Evolutionary conservation across 2,113 vertebrate genomes (phyloP).

Genomic region (Erythrolamprus reginae): DNA sequence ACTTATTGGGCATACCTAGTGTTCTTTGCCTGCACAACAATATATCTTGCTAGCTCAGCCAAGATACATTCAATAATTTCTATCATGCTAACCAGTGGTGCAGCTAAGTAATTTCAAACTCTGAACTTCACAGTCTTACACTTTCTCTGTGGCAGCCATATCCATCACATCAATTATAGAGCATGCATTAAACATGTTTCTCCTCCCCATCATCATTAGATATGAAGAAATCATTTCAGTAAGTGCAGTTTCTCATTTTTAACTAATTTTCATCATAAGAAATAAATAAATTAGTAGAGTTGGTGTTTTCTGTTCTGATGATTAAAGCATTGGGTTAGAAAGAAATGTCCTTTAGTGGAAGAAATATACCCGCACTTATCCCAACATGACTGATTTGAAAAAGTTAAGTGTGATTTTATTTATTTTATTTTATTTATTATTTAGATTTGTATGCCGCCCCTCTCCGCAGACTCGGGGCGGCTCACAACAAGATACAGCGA

Average conservation of each 20-base stretch:
- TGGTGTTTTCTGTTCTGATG: not conserved
- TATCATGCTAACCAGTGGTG: not conserved
- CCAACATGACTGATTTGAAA: not conserved
- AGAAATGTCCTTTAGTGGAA: not conserved
- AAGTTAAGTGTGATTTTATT: not conserved
- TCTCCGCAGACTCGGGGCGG: too few relatives aligned
- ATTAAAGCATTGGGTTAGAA: not conserved
- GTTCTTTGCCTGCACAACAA: not conserved
- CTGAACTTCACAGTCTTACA: not conserved
- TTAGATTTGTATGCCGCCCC: too few relatives aligned
- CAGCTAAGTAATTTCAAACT: not conserved
- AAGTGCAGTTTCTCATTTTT: not conserved
- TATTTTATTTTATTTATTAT: too few relatives aligned
- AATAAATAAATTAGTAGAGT: not conserved
- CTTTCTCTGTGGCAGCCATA: not conserved
- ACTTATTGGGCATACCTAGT: not conserved
- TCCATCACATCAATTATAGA: not conserved
- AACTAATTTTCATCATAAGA: not conserved
- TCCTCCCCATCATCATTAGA: not conserved
- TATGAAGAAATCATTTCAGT: not conserved
- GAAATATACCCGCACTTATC: not conserved
- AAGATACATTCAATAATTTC: not conserved
- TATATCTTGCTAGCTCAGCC: not conserved
- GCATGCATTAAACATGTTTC: not conserved
- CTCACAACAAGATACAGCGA: too few relatives aligned